phyloP scores from a whole-genome alignment of 2,113 vertebrate species.

The Beaufortia kweichowensis region DNA sequence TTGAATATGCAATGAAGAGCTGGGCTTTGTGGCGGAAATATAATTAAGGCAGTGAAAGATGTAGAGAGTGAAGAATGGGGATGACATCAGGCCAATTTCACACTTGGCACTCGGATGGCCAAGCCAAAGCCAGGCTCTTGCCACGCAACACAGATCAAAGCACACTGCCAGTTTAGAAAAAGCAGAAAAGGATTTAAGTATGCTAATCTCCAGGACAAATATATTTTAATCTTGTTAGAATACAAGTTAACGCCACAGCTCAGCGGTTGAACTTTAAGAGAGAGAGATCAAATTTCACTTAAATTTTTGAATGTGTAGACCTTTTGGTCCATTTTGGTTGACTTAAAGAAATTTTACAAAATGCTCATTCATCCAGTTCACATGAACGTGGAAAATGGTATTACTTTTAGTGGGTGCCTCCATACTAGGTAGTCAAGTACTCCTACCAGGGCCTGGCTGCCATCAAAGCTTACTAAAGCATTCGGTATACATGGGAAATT shows the following conservation, averaged over 20 bases:
- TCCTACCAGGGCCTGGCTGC: not conserved
- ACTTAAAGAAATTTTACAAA: conserved; percentile 72
- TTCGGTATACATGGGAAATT: conserved; percentile 58
- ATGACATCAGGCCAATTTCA: conserved; percentile 99
- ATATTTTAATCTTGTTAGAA: conserved; percentile 99
- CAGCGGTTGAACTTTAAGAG: conserved; percentile 87
- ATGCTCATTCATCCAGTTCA: conserved; percentile 44
- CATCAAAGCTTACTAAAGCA: conserved; percentile 25
- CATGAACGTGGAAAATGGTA: not conserved
- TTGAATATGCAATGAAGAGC: conserved; percentile 94
- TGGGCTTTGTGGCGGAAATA: conserved; percentile 96
- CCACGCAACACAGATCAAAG: conserved; percentile 98
- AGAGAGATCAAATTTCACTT: conserved; percentile 76
- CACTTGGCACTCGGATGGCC: conserved; percentile 89
- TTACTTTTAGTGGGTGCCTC: not conserved
- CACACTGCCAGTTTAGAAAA: conserved; percentile 80
- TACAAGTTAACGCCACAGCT: conserved; percentile 98
- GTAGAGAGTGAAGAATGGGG: conserved; percentile 89
- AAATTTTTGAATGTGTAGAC: conserved; percentile 71
- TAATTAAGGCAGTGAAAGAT: conserved; percentile 94
- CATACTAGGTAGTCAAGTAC: not conserved
- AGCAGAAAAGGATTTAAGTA: conserved; percentile 90
- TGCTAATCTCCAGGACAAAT: conserved; percentile 99
- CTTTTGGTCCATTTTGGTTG: conserved; percentile 75
- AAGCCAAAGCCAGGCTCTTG: conserved; percentile 84